A percentile compares a stretch with the other conserved stretches of the same genome.
These are phyloP conservation scores for Crax fasciolata DNA, from an alignment of 2,797 vertebrate genomes.

Conservation along the genomic window DNA sequence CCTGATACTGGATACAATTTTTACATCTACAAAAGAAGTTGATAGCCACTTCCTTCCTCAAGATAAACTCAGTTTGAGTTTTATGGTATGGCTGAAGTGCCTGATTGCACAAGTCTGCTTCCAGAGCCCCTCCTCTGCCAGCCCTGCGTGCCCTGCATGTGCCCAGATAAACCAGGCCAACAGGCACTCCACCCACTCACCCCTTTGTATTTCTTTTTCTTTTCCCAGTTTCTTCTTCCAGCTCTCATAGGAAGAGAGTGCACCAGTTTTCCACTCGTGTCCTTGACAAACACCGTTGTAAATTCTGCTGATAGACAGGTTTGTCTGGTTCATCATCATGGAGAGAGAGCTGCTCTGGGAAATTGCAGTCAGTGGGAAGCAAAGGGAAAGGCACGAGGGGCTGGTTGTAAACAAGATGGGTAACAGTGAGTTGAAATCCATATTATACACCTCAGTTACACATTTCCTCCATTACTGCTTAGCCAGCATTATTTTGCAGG, in stretches of 20 bases:
- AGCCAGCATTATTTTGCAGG: not conserved
- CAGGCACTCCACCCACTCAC: not conserved
- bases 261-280: not conserved
- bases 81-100: not conserved
- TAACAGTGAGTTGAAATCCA: not conserved
- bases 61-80: not conserved
- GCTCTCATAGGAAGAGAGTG: not conserved
- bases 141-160: rapidly evolving
- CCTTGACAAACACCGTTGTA: not conserved
- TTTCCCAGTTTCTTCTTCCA: not conserved
- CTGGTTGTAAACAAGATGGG: not conserved
- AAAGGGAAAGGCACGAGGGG: not conserved
- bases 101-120: not conserved
- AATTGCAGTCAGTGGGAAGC: not conserved
- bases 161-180: not conserved
- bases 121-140: not conserved
- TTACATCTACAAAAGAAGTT: not conserved
- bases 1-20: not conserved
- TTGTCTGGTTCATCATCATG: not conserved
- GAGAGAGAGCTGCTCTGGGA: not conserved
- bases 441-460: not conserved
- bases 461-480: not conserved
- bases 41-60: not conserved
- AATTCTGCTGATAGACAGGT: not conserved
- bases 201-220: not conserved